Evolutionary conservation across 1,140 invertebrate genomes (phyloP), one percentile per base, ranked within the genome.

Genomic region (Aphaenogaster floridana): DNA sequence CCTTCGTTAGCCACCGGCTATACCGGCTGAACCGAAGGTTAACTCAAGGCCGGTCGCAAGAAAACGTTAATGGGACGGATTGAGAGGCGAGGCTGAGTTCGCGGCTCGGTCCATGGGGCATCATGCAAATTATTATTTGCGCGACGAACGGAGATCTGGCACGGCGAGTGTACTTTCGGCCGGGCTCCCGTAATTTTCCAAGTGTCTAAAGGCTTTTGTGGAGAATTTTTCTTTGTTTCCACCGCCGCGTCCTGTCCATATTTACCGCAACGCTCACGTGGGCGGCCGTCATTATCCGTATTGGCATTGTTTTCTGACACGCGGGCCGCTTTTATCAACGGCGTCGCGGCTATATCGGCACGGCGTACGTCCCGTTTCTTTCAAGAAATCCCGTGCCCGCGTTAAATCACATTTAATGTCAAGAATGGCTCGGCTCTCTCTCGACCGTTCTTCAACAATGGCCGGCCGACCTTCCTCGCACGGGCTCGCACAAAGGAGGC

Each of bases 251-350:
- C 54, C 78, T 13, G 36, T 81, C 52, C 79, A 45, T 81, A 81
- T 81, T 81, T 81, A 81, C 21, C 39, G 64, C 66, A 71, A 36
- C 17, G 48, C 52, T 81, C 64, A 81, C 66, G 79, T 81, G 66
- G 79, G 79, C 50, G 52, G 39, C 39, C 66, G 79, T 81, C 79
- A 81, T 81, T 81, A 81, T 81, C 39, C 66, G 39, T 71, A 81
- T 81, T 81, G 79, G 79, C 66, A 81, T 81, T 81, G 79, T 81
- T 71, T 81, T 71, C 66, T 57, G 39, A 81, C 79, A 81, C 79
- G 66, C 66, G 79, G 66, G 21, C 42, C 17, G 79, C 66, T 81
- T 81, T 81, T 81, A 81, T 81, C 79, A 81, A 52, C 15, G 42
- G 64, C 79, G 64, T 28, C 39, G 50, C 28, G 36, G 36, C 21